Evolutionary conservation across 2,888 invertebrate species (phyloP), one percentile per base, ranked within the genome.

Genomic region (Hecatera dysodea): DNA sequence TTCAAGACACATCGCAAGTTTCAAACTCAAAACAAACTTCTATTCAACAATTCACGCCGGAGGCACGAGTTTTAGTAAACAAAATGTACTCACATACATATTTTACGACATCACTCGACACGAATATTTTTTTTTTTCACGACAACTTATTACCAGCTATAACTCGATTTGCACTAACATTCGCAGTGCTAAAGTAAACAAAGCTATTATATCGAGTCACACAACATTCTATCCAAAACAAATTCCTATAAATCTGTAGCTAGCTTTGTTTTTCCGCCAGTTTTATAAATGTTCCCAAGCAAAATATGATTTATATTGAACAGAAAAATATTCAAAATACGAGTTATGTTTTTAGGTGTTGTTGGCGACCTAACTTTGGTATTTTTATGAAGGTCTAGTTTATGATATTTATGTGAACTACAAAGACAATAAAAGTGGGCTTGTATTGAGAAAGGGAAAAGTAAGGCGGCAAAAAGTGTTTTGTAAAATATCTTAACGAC

Each of bases 91-190:
- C 36, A 52, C 65, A 78, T 67, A 52, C 65, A 78, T 67, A 78
- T 65, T 81, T 82, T 81, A 78, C 33, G 72, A 57, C 63, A 29
- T 8, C 19, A 48, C 56, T 52, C 69, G 56, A 67, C 60, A 68
- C 33, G 75, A 64, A 80, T 77, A 83, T 73, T 75, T 82, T 81
- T 82, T 81, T 78, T 77, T 77, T 67, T 80, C 57, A 62, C 72
- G 29, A 70, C 67, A 70, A 71, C 78, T 80, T 87, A 86, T 85
- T 80, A 82, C 83, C 1, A 62, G 60, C 76, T 66, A 73, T 88
- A 88, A 88, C 86, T 85, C 87, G 85, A 88, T 88, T 86, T 87
- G 85, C 76, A 83, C 79, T 86, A 82, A 83, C 82, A 83, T 83
- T 76, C 78, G 60, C 71, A 80, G 78, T 70, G 78, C 74, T 78